Percentiles rank a stretch among this genome's conserved stretches.
Conservation (phyloP, 2,888 invertebrate species). For the Eristalinus sepulchralis region DNA sequence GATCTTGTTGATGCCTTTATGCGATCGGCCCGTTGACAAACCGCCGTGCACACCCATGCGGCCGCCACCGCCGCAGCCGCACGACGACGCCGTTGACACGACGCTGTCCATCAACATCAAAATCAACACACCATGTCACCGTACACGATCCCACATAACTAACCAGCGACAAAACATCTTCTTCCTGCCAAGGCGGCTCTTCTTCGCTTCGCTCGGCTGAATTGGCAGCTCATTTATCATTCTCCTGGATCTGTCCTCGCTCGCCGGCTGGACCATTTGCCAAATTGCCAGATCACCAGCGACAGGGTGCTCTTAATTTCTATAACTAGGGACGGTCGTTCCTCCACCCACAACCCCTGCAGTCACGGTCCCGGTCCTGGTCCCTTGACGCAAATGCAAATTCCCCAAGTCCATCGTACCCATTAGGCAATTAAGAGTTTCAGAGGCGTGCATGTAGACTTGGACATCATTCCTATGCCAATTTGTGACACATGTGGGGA, state of each 20-base stretch:
- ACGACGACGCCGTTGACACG: slow-evolving; percentile 31
- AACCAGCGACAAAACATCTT: slow-evolving; percentile 55
- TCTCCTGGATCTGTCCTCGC: slow-evolving; percentile 51
- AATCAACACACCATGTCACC: slow-evolving; percentile 9
- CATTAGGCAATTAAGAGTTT: slow-evolving; percentile 63
- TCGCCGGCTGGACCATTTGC: slow-evolving; percentile 59
- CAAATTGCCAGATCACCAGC: slow-evolving; percentile 49
- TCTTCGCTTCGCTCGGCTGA: slow-evolving; percentile 57
- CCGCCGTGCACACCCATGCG: slow-evolving; percentile 47
- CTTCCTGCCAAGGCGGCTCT: slow-evolving; percentile 61
- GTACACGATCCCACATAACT: slow-evolving; percentile 3
- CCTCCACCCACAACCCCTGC: no score
- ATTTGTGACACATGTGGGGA: slow-evolving; percentile 24
- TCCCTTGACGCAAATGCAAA: neutral
- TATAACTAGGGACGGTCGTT: neutral
- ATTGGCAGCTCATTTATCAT: slow-evolving; percentile 70
- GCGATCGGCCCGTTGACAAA: slow-evolving; percentile 63
- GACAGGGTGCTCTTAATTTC: neutral
- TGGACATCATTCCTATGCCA: slow-evolving; percentile 50
- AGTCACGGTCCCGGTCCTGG: no score
- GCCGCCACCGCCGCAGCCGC: slow-evolving; percentile 17
- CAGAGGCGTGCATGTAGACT: slow-evolving; percentile 52
- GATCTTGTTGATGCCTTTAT: slow-evolving; percentile 65
- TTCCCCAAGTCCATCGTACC: slow-evolving; percentile 49
- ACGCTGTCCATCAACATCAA: slow-evolving; percentile 61